phyloP scores from a whole-genome alignment of 2,113 vertebrate genomes.

The Thunnus thynnus region DNA sequence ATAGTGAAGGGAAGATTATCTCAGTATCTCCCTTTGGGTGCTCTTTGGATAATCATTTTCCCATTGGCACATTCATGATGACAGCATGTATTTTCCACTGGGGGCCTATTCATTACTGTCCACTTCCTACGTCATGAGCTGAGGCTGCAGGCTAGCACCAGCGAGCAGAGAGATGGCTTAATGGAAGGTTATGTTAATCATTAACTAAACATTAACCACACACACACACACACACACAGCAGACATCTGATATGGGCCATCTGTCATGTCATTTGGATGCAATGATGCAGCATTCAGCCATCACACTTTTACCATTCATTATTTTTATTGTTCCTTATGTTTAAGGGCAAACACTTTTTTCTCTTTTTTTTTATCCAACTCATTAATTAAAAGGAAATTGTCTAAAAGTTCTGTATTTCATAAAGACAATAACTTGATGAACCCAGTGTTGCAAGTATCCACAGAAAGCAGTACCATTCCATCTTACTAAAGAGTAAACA shows the following conservation, averaged over 20 bases:
- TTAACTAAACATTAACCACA: constrained; percentile 78
- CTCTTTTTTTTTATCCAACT: neutral
- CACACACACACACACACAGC: constrained; percentile 47
- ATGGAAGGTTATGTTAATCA: constrained; percentile 74
- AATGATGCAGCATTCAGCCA: constrained; percentile 39
- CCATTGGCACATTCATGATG: constrained; percentile 61
- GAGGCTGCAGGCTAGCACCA: constrained; percentile 54
- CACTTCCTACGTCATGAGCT: constrained; percentile 63
- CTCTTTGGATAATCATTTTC: constrained; percentile 60
- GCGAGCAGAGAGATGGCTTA: constrained; percentile 64
- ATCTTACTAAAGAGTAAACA: neutral
- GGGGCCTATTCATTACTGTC: constrained; percentile 67
- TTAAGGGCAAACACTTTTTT: neutral
- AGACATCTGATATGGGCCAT: constrained; percentile 74
- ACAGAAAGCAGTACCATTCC: too few relatives aligned
- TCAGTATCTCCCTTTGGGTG: constrained; percentile 15
- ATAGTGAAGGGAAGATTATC: constrained; percentile 18
- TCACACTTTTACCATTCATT: neutral
- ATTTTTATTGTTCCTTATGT: neutral
- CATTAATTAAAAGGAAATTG: neutral
- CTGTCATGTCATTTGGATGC: constrained; percentile 74
- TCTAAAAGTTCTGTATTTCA: neutral
- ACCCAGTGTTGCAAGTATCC: neutral
- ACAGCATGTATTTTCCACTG: constrained; percentile 65
- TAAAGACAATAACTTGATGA: neutral